Percentiles rank a stretch among this genome's conserved stretches.
These are phyloP conservation scores for Hyphantria cunea DNA, from an alignment of 1,140 invertebrate species.

Conservation along the genomic window DNA sequence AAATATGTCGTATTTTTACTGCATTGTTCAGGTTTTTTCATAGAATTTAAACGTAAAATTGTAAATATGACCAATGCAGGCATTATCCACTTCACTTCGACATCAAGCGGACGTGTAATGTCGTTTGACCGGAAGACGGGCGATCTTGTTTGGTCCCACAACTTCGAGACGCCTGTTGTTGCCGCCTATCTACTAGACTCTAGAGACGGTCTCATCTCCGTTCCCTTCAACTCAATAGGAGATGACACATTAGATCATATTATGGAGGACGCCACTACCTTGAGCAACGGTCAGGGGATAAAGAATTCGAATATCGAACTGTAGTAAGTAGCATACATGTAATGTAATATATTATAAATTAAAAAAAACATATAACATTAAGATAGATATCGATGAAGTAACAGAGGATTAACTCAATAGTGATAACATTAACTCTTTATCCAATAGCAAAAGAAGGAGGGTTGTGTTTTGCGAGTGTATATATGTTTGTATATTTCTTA, in stretches of 20 bases:
- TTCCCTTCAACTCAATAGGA: constrained; percentile 95
- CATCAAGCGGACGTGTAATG: constrained; percentile 92
- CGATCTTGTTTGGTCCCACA: constrained; percentile 91
- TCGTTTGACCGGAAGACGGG: constrained; percentile 89
- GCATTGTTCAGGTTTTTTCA: no score
- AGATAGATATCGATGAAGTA: not conserved
- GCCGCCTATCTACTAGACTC: constrained; percentile 91
- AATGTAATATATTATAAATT: no score
- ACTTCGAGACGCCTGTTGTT: constrained; percentile 95
- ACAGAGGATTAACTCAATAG: no score
- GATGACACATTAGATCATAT: constrained; percentile 91
- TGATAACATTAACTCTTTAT: no score
- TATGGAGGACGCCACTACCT: constrained; percentile 83
- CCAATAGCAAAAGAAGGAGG: no score
- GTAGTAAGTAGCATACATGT: constrained; percentile 83
- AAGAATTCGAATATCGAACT: constrained; percentile 86
- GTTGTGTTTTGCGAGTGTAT: no score
- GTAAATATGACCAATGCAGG: constrained; percentile 79
- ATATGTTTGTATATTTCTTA: no score
- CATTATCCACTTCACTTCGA: constrained; percentile 93
- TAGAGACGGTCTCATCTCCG: constrained; percentile 89
- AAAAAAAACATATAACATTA: not conserved
- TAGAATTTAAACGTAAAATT: no score
- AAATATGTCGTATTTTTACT: no score
- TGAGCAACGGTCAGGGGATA: constrained; percentile 83